Evolutionary conservation across 1,140 invertebrate genomes (phyloP), one percentile per base, ranked within the genome.

Genomic region (Himalopsyche phryganea): DNA sequence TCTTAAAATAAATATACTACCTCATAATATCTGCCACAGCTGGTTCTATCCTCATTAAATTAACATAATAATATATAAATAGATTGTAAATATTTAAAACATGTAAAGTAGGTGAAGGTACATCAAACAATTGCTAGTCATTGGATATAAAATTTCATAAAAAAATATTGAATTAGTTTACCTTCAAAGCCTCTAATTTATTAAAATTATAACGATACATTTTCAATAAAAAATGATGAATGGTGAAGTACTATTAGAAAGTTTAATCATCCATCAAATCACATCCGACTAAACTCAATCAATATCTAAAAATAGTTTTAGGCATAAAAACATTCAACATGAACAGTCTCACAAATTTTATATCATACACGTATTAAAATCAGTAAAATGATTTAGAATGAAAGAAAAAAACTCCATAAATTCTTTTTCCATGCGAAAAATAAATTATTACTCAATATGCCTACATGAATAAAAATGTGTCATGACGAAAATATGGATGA

Each of bases 371-470:
- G 11, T 45, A 45, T 54, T 40, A 40, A 40, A 4, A n/a, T 40
- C 38, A 40, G 23, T 9, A 28, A 28, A 28, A 28, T 28, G 23
- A 28, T 36, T 36, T 50, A 1, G 18, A 18, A 50, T 28, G 6
- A 47, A 28, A 28, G 6, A 47, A 28, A 28, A 28, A 28, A 28
- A 28, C 23, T 28, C 23, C 23, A 28, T 28, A 28, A 28, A 5
- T 28, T 28, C 23, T 28, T 40, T 48, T 56, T 28, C 33, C 38
- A 15, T 47, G 35, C 50, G 41, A 50, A 58, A 58, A 58, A 58
- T 63, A 58, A 63, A 63, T 63, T 58, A 63, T 35, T 54, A 58
- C 35, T 47, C 49, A 23, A 49, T 58, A 63, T 45, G 23, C 51
- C 50, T 63, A 58, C 40, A 54, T 54, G 46, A 55, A 58, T 60